Evolutionary conservation across 2,113 vertebrate genomes (phyloP), one percentile per base, ranked within the genome.

Genomic region (Zeus faber): DNA sequence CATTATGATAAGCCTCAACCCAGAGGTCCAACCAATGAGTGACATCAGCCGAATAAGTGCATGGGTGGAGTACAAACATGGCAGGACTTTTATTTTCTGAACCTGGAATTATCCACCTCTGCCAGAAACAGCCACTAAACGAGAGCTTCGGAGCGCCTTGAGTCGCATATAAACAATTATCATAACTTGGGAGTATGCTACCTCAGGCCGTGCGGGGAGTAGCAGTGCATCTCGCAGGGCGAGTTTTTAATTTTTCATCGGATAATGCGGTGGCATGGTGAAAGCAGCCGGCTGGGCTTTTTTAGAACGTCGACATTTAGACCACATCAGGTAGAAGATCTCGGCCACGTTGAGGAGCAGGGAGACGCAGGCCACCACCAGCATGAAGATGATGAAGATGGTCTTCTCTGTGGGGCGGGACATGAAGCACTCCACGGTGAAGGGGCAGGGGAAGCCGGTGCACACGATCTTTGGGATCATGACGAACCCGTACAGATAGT

Each of bases 401-500:
- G 94, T 97, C 83, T 98, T 97, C 80, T 98, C 96, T 0, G 95
- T 98, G 67, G 96, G 96, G 18, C 96, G 88, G 0, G 96, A 98
- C 89, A 98, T 96, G 85, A 88, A 98, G 74, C 95, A 98, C 85
- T 98, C 96, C 3, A 98, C 96, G 0, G 90, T 93, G 82, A 93
- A 93, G 27, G 95, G 96, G 62, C 96, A 98, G 6, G 96, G 95
- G 17, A 84, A 88, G 8, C 91, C 83, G 66, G 89, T 81, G 62
- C 96, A 98, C 18, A 85, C 91, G 33, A 97, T 84, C 1, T 87
- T 87, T 0, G 94, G 91, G 39, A 90, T 80, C 84, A 98, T 89
- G 54, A 93, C 24, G 0, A 98, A 98, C 67, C 95, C 96, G 0
- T 98, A 98, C 1, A 98, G 87, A 17, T 93, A 93, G 61, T 98